Evolutionary conservation across 2,113 vertebrate genomes (phyloP).

Genomic region (Serinus canaria): DNA sequence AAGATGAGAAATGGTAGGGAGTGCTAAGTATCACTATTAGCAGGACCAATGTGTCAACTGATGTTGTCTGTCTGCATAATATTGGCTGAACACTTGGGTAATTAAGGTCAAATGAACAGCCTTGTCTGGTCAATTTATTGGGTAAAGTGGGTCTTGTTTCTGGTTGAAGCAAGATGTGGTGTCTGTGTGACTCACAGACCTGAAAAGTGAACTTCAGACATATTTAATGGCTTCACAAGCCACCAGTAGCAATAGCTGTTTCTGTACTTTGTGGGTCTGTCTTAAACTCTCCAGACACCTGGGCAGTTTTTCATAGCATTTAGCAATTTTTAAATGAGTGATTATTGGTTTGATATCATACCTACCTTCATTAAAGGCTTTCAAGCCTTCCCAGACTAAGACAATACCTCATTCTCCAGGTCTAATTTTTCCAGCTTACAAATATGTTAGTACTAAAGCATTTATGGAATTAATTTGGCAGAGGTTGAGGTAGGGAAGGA

Average conservation of each 20-base stretch:
- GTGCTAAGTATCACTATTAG: conserved; percentile 65
- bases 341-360: not conserved
- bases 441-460: not conserved
- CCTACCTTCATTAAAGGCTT: not conserved
- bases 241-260: not conserved
- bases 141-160: not conserved
- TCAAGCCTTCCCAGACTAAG: not conserved
- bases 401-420: not conserved
- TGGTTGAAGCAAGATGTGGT: conserved; percentile 30
- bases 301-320: not conserved
- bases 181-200: not conserved
- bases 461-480: conserved; percentile 18
- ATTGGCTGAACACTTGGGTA: conserved; percentile 62
- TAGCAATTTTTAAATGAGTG: not conserved
- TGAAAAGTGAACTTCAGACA: conserved; percentile 14
- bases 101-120: conserved; percentile 55
- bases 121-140: conserved; percentile 34
- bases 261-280: not conserved
- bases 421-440: not conserved
- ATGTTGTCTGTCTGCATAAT: conserved; percentile 60
- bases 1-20: conserved; percentile 61
- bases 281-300: not conserved
- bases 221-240: not conserved
- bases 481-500: not conserved
- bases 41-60: conserved; percentile 44